Percentiles rank a stretch among this genome's conserved stretches.
Evolutionary conservation across 2,113 vertebrate species (phyloP).

Genomic region (Desmodus rotundus): DNA sequence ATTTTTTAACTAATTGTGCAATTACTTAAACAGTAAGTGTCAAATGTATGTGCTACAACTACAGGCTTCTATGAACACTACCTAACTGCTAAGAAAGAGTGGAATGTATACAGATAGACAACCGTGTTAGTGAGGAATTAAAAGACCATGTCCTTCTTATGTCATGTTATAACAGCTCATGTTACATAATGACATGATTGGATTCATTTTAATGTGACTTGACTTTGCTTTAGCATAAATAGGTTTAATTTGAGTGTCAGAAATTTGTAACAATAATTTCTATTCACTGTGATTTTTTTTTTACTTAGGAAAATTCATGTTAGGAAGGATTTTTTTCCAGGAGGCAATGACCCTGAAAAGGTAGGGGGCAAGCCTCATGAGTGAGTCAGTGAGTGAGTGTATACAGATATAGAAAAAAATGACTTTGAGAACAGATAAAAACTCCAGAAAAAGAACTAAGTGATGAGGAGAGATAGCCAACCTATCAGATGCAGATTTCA

Average conservation of each 20-base stretch:
- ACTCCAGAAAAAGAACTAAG: too few species aligned
- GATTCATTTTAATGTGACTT: conserved; percentile 21
- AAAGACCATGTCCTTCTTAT: background rate
- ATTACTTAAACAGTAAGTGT: background rate
- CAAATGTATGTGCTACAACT: background rate
- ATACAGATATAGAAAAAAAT: background rate
- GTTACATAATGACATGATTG: background rate
- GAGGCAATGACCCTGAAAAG: background rate
- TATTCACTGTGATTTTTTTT: conserved; percentile 2
- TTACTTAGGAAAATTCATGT: background rate
- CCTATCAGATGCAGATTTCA: too few species aligned
- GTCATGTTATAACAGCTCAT: background rate
- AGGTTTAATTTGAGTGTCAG: background rate
- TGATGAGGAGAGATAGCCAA: too few species aligned
- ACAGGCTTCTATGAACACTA: background rate
- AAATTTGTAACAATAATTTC: background rate
- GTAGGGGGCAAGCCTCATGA: background rate
- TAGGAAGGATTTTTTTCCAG: background rate
- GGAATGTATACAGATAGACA: background rate
- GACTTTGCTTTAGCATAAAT: background rate
- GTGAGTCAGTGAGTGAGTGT: background rate
- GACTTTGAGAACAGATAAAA: too few species aligned
- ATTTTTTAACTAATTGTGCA: background rate
- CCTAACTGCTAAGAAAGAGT: background rate
- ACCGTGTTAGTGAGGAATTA: background rate